These are phyloP conservation scores for Channa argus DNA, from an alignment of 2,113 vertebrate species.

Conservation along the genomic window DNA sequence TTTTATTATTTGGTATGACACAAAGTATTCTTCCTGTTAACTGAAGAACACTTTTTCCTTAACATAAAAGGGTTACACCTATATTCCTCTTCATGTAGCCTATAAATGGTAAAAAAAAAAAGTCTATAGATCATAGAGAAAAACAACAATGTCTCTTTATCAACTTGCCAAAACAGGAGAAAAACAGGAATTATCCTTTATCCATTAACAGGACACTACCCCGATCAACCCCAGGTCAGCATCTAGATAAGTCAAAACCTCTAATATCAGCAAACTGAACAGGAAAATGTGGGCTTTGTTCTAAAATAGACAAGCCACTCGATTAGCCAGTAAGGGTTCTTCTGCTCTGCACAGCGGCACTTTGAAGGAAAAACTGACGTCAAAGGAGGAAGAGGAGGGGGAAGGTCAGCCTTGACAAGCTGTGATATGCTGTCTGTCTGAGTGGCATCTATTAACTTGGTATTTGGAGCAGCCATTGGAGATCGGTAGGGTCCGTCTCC, in stretches of 20 bases:
- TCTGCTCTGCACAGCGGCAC: slow-evolving; percentile 84
- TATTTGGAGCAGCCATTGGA: slow-evolving; percentile 80
- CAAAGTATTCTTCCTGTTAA: slow-evolving; percentile 11
- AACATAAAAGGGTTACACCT: neutral
- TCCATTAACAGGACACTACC: slow-evolving; percentile 73
- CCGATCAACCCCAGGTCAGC: slow-evolving; percentile 59
- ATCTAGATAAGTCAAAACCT: slow-evolving; percentile 33
- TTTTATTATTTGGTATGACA: slow-evolving; percentile 54
- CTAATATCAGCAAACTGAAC: slow-evolving; percentile 41
- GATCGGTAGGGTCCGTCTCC: slow-evolving; percentile 59
- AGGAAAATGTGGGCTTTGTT: slow-evolving; percentile 60
- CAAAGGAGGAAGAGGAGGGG: slow-evolving; percentile 68
- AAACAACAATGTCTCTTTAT: slow-evolving; percentile 14
- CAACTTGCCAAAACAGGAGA: slow-evolving; percentile 10
- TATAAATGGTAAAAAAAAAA: slow-evolving; percentile 10
- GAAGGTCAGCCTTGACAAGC: slow-evolving; percentile 31
- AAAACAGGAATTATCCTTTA: slow-evolving; percentile 47
- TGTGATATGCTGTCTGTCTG: slow-evolving; percentile 40
- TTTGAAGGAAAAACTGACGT: slow-evolving; percentile 78
- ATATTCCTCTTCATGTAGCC: slow-evolving; percentile 28
- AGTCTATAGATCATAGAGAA: slow-evolving; percentile 22
- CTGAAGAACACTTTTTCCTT: slow-evolving; percentile 11
- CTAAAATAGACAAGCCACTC: slow-evolving; percentile 44
- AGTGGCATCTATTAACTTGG: slow-evolving; percentile 46
- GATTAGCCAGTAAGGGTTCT: slow-evolving; percentile 40